Evolutionary conservation across 1,140 invertebrate genomes (phyloP).

Genomic region (Ruditapes philippinarum): DNA sequence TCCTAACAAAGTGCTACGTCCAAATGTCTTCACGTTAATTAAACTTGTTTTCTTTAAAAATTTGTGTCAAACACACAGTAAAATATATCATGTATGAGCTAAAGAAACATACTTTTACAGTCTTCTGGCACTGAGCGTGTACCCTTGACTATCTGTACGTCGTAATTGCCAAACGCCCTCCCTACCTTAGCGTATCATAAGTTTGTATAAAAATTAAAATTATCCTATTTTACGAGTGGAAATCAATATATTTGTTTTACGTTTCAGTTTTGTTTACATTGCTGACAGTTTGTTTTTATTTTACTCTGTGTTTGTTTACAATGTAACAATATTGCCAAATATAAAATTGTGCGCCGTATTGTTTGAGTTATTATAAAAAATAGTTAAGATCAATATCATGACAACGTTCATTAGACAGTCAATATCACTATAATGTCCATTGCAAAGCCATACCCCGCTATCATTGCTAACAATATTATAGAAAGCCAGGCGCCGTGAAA

Average conservation of each 20-base stretch:
- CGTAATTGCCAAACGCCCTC: too few species aligned
- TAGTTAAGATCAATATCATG: too few species aligned
- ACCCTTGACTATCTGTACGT: too few species aligned
- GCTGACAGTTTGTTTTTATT: not conserved
- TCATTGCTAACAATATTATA: not conserved
- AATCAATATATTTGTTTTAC: constrained; percentile 22
- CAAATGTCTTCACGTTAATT: too few species aligned
- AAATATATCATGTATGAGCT: too few species aligned
- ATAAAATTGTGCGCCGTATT: not conserved
- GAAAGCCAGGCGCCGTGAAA: too few species aligned
- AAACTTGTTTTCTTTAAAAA: too few species aligned
- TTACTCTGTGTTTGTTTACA: constrained; percentile 3
- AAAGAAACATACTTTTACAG: too few species aligned
- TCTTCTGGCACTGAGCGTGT: too few species aligned
- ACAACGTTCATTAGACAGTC: constrained; percentile 1
- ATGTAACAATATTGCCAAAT: constrained; percentile 36
- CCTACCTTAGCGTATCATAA: too few species aligned
- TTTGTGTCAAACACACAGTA: too few species aligned
- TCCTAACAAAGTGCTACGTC: too few species aligned
- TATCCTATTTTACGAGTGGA: not conserved
- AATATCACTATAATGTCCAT: constrained; percentile 16
- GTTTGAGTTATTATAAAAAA: not conserved
- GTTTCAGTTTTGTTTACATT: not conserved
- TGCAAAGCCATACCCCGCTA: not conserved
- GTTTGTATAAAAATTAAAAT: constrained; percentile 29